Evolutionary conservation across 2,113 vertebrate genomes (phyloP), one percentile per base, ranked within the genome.

Genomic region (Poeciliopsis turrubarensis): DNA sequence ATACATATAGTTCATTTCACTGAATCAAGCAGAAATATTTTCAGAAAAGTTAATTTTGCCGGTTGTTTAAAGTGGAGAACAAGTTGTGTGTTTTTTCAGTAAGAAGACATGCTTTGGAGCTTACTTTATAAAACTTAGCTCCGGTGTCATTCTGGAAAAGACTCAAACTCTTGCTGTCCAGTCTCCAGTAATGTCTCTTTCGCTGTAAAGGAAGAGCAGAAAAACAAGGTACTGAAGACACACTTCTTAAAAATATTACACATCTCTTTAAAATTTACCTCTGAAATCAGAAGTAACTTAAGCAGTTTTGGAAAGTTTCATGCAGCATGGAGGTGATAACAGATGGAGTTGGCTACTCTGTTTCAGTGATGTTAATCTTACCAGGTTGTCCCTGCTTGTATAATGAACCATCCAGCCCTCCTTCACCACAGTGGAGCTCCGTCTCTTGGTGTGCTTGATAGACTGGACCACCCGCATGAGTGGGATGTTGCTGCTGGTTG

Each of bases 331-430:
- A 54, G 78, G 73, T 37, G 67, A 76, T 57, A 73, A 29, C 51
- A 81, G 82, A 51, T 68, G 41, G 54, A 82, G 77, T 34, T 73
- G 73, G 75, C 68, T 82, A 65, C 68, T 83, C 65, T 83, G 73
- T 70, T 72, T 81, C 66, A 65, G 64, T 68, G 75, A 75, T 82
- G 74, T 85, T 78, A 82, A 37, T 95, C 97, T 96, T 87, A 99
- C 98, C 96, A 99, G 94, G 87, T 97, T 97, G 85, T 99, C 98
- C 92, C 95, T 95, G 91, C 96, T 99, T 69, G 96, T 97, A 77
- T 97, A 98, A 89, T 99, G 98, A 86, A 99, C 98, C 98, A 99
- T 99, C 98, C 98, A 99, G 60, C 98, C 98, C 91, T 99, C 98
- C 91, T 97, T 98, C 87, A 99, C 97, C 94, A 99, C 91, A 25